Base-by-base conservation (phyloP, 1,140 invertebrate genomes). In the Diploscapter pachys region DNA sequence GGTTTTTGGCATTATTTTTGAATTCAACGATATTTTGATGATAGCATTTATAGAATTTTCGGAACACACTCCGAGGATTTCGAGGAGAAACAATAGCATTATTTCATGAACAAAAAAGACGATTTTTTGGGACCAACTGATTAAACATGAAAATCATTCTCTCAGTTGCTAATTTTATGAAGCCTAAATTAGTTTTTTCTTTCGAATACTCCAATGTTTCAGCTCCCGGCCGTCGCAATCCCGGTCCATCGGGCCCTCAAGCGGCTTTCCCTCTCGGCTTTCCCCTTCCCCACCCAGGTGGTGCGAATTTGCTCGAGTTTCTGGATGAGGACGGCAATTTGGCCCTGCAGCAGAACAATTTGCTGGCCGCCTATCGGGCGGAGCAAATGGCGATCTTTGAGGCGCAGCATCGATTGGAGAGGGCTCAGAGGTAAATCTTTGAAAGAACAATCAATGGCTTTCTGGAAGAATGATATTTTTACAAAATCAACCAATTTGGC, bases 61-160 rank as follows among this genome's bases (percentile, higher is more conserved):
- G 31, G 31, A 31, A 31, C 31, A 31, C 31, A 31, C 31, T 31
- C 31, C 31, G 31, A 31, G 31, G 31, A 31, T 31, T 31, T 31
- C 31, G 31, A 31, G 31, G 31, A 31, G 31, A 31, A 31, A 31
- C 31, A 31, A 31, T 31, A 31, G 31, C 31, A 31, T 31, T 31
- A 31, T 31, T 31, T 31, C 1, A 31, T 31, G 31, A 31, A 31
- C 31, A 31, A 31, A 31, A 31, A 31, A 31, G 31, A 31, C 31
- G 31, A 31, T 31, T 31, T 31, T 31, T 31, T 31, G 31, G 31
- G 31, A 31, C 31, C 31, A 31, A 31, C 31, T 2, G 96, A 11
- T 92, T 92, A 77, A 93, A 31, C 31, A 31, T 31, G 31, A 31
- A 31, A 31, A 31, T 31, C 31, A 31, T 31, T 31, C 31, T 31